Conservation (phyloP, 1,140 invertebrate species). For the Plectrocnemia conspersa region DNA sequence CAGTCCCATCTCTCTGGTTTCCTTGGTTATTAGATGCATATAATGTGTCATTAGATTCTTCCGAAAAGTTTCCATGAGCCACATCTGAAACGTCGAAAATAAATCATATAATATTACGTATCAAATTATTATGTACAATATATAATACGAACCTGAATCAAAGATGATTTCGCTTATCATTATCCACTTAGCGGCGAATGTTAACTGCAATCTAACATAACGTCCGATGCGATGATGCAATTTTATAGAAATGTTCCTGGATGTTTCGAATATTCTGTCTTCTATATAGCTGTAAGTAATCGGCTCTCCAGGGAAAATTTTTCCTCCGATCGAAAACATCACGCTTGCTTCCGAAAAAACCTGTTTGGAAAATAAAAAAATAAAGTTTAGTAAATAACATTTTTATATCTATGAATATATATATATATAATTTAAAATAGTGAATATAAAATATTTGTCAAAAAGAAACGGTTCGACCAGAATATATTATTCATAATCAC, state of each 20-base stretch:
- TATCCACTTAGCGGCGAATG: constrained; percentile 82
- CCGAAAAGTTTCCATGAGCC: constrained; percentile 68
- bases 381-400: background rate
- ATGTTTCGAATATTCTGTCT: constrained; percentile 77
- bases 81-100: constrained; percentile 49
- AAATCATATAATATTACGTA: constrained; percentile 11
- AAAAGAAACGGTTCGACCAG: no score
- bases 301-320: constrained; percentile 68
- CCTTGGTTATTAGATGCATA: constrained; percentile 37
- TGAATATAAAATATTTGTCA: background rate
- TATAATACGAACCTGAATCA: constrained; percentile 61
- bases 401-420: constrained; percentile 15
- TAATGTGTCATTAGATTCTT: constrained; percentile 51
- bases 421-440: constrained; percentile 11
- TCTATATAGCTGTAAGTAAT: constrained; percentile 70
- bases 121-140: constrained; percentile 26
- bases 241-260: constrained; percentile 78
- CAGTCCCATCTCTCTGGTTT: constrained; percentile 49
- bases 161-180: constrained; percentile 85
- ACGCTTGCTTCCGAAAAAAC: constrained; percentile 75
- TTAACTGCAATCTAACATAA: constrained; percentile 75
- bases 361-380: constrained; percentile 41
- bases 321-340: constrained; percentile 78
- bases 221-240: constrained; percentile 77
- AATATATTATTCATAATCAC: no score